Evolutionary conservation across 2,888 invertebrate genomes (phyloP).

Genomic region (Standfussiana lucernea): DNA sequence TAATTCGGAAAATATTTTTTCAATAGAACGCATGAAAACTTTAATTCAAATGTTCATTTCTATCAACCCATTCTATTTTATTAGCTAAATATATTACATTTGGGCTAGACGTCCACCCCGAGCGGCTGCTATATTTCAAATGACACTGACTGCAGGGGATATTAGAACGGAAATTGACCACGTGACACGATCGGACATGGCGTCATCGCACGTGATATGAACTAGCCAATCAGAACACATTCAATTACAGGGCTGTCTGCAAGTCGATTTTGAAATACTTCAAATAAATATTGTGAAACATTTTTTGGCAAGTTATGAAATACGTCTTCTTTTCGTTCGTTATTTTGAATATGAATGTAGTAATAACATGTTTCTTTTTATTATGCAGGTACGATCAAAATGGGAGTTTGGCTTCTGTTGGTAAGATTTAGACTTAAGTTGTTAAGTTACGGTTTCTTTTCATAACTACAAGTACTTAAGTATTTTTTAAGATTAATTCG

Average conservation of each 20-base stretch:
- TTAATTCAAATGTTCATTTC: no score
- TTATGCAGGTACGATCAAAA: constrained; percentile 81
- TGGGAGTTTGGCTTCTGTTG: constrained; percentile 68
- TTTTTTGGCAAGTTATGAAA: not conserved
- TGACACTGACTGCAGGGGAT: constrained; percentile 82
- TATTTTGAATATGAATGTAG: not conserved
- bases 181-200: constrained; percentile 84
- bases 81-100: constrained; percentile 53
- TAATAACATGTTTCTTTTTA: constrained; percentile 45
- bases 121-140: constrained; percentile 66
- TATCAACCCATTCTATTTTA: constrained; percentile 29
- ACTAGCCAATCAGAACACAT: constrained; percentile 86
- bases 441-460: not conserved
- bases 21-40: no score
- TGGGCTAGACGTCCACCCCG: constrained; percentile 58
- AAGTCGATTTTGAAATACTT: not conserved
- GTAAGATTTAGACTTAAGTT: constrained; percentile 69
- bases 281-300: not conserved
- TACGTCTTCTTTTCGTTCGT: not conserved
- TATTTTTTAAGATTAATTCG: not conserved
- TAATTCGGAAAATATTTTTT: no score
- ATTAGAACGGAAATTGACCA: constrained; percentile 87
- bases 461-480: not conserved
- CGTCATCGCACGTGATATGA: constrained; percentile 84
- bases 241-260: constrained; percentile 80